These are phyloP conservation scores for Artibeus jamaicensis DNA, from an alignment of 2,797 vertebrate genomes.

Conservation along the genomic window DNA sequence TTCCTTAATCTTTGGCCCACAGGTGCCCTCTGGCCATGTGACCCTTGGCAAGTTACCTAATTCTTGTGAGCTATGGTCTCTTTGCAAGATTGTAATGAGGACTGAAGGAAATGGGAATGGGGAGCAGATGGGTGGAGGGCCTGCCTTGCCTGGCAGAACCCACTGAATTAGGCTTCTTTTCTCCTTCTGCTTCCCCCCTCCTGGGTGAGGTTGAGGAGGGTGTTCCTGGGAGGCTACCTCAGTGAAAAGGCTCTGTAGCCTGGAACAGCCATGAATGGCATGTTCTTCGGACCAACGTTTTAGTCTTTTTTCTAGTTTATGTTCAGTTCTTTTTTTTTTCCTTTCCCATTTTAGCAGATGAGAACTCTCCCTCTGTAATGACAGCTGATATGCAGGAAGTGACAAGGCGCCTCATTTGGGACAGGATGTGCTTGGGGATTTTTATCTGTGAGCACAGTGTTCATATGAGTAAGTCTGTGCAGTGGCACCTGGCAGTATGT, in stretches of 20 bases:
- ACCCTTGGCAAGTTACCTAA: neutral
- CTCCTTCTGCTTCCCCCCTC: neutral
- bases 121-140: neutral
- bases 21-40: neutral
- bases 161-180: too few relatives aligned
- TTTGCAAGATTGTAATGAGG: neutral
- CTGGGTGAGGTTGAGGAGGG: rapidly evolving
- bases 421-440: conserved; percentile 13
- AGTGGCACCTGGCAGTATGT: neutral
- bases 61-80: neutral
- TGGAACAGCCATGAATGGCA: too few relatives aligned
- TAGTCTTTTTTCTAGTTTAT: neutral
- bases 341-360: conserved; percentile 36
- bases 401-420: conserved; percentile 31
- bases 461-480: neutral
- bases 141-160: neutral
- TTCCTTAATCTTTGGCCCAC: neutral
- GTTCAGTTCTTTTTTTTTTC: neutral
- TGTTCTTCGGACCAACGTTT: neutral
- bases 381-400: conserved; percentile 47
- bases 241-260: neutral
- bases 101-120: too few relatives aligned
- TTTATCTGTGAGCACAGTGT: neutral
- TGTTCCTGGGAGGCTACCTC: neutral
- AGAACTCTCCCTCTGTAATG: neutral